Evolutionary conservation across 1,140 invertebrate genomes (phyloP).

Genomic region (Artemia franciscana): DNA sequence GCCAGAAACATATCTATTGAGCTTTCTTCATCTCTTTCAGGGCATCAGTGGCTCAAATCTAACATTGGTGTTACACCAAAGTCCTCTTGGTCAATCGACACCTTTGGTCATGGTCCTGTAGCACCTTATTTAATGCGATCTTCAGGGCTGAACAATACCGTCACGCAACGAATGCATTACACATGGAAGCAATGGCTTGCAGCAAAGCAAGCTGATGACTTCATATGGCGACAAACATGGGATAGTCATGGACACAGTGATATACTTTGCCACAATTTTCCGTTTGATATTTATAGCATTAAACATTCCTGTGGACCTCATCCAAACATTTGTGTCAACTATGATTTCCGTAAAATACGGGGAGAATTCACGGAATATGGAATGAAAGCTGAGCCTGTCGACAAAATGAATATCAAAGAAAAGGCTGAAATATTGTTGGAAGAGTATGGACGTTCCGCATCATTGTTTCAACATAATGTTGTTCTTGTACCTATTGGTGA

Average conservation of each 20-base stretch:
- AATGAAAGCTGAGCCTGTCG: conserved; percentile 54
- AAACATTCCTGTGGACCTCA: conserved; percentile 79
- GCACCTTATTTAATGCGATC: conserved; percentile 54
- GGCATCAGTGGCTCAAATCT: conserved; percentile 65
- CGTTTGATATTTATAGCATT: conserved; percentile 85
- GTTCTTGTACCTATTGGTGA: conserved; percentile 72
- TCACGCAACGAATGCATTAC: conserved; percentile 51
- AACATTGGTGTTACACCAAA: conserved; percentile 47
- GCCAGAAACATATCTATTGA: too few relatives aligned
- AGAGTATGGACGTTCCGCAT: conserved; percentile 64
- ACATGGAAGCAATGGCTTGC: conserved; percentile 73
- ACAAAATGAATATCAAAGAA: conserved; percentile 49
- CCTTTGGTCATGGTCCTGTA: conserved; percentile 64
- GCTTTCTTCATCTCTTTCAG: too few relatives aligned
- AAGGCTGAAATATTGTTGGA: conserved; percentile 63
- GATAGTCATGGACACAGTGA: conserved; percentile 28
- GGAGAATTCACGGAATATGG: conserved; percentile 78
- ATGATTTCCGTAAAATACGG: conserved; percentile 63
- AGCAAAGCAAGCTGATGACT: conserved; percentile 56
- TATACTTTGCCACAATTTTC: conserved; percentile 67
- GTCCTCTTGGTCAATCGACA: conserved; percentile 63
- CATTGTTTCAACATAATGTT: conserved; percentile 66
- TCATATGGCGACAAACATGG: conserved; percentile 64
- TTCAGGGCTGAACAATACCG: conserved; percentile 43
- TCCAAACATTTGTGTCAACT: conserved; percentile 61